These are phyloP conservation scores for Drosophila prosaltans DNA, from an alignment of 1,140 invertebrate species.

Conservation along the genomic window DNA sequence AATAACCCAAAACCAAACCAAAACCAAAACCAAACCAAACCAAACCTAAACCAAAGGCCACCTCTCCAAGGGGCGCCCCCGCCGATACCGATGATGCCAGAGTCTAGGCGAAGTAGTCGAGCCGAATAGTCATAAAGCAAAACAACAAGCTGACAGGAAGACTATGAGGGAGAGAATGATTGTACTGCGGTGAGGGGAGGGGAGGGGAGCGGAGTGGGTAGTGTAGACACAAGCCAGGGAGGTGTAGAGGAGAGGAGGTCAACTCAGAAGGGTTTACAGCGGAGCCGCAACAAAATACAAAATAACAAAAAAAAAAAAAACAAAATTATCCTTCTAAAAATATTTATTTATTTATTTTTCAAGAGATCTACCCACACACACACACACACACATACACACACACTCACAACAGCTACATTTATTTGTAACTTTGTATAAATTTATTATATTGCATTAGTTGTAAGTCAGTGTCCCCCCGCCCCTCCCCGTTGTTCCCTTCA, in stretches of 20 bases:
- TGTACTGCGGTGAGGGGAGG: not conserved
- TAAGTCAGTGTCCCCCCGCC: constrained; percentile 56
- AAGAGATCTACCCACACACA: constrained; percentile 53
- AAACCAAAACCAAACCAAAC: constrained; percentile 43
- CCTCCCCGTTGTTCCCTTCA: too few relatives aligned
- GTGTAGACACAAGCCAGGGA: constrained; percentile 16
- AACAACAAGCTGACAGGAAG: constrained; percentile 57
- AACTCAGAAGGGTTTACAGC: constrained; percentile 38
- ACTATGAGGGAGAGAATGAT: not conserved
- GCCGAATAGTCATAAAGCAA: constrained; percentile 68
- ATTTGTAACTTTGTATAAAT: constrained; percentile 80
- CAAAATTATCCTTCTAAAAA: constrained; percentile 73
- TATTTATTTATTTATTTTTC: constrained; percentile 80
- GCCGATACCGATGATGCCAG: constrained; percentile 3
- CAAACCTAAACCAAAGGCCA: constrained; percentile 28
- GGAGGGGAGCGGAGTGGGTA: not conserved
- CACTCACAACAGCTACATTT: constrained; percentile 41
- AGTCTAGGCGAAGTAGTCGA: constrained; percentile 1
- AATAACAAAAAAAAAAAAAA: too few relatives aligned
- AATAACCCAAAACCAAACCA: constrained; percentile 69
- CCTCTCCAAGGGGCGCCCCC: constrained; percentile 52
- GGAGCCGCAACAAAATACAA: constrained; percentile 30
- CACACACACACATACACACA: constrained; percentile 24
- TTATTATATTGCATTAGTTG: constrained; percentile 81
- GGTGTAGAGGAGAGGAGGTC: not conserved